Conservation (phyloP, 1,140 invertebrate genomes). For the Pemphigus obesinymphae region DNA sequence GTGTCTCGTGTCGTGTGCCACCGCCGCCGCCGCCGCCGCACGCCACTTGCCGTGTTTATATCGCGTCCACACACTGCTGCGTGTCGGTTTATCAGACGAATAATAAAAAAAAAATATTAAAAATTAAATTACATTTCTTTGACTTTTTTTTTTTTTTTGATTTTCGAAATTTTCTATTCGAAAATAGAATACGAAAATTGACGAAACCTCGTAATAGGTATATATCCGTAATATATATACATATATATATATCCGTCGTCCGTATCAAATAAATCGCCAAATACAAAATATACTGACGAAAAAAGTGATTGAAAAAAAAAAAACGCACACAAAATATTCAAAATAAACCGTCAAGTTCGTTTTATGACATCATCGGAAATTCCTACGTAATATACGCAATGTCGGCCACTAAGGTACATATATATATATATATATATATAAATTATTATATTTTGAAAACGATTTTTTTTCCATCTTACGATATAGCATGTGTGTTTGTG, state of each 20-base stretch:
- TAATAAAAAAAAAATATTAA: not conserved
- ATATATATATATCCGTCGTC: no score
- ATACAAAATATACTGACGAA: no score
- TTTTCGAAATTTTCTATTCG: not conserved
- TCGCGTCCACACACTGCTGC: not conserved
- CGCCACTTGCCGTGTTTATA: not conserved
- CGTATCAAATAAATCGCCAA: no score
- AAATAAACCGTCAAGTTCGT: no score
- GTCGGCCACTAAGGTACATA: conserved; percentile 16
- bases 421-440: not conserved
- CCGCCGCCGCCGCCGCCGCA: not conserved
- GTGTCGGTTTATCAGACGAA: not conserved
- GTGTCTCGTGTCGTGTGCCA: not conserved
- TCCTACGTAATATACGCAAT: not conserved
- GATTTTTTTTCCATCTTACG: no score
- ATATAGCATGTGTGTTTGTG: no score
- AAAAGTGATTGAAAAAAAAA: not conserved
- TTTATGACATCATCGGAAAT: conserved; percentile 2
- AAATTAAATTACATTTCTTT: not conserved
- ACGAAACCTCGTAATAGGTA: no score
- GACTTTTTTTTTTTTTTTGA: not conserved
- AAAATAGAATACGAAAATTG: no score
- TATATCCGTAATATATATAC: no score
- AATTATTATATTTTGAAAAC: no score
- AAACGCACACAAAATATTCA: not conserved